Evolutionary conservation across 2,888 invertebrate species (phyloP).

Genomic region (Lathronympha strigana): DNA sequence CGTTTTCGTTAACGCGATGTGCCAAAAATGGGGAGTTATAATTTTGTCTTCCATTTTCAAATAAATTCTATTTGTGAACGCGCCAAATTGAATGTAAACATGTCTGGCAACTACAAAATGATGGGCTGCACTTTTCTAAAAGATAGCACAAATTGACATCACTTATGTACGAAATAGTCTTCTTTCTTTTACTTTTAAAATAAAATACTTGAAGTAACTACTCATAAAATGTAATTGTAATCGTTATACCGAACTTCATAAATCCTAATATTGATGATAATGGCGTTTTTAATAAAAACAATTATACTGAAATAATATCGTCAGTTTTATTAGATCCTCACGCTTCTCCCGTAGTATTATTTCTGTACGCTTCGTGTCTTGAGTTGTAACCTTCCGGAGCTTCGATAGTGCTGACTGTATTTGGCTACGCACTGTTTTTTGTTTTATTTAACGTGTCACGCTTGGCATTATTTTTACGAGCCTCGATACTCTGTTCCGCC

Average conservation of each 20-base stretch:
- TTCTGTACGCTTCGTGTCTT: constrained; percentile 47
- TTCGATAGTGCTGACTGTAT: constrained; percentile 25
- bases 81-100: constrained; percentile 44
- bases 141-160: constrained; percentile 50
- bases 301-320: constrained; percentile 76
- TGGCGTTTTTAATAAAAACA: constrained; percentile 85
- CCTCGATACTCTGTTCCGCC: constrained; percentile 58
- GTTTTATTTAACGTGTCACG: constrained; percentile 55
- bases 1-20: constrained; percentile 56
- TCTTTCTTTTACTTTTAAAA: constrained; percentile 74
- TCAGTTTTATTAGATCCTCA: constrained; percentile 71
- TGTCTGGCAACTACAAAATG: constrained; percentile 44
- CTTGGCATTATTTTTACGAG: constrained; percentile 58
- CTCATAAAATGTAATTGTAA: constrained; percentile 82
- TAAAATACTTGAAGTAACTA: constrained; percentile 79
- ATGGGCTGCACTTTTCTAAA: constrained; percentile 60
- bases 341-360: constrained; percentile 47
- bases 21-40: constrained; percentile 65
- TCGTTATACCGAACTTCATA: constrained; percentile 84
- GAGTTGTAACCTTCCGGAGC: constrained; percentile 14
- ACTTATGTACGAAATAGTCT: constrained; percentile 66
- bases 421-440: constrained; percentile 33
- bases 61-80: constrained; percentile 50
- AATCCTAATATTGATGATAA: constrained; percentile 84
- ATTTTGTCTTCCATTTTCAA: constrained; percentile 67